Evolutionary conservation across 2,113 vertebrate species (phyloP), one percentile per base, ranked within the genome.

Genomic region (Crotalus horridus): DNA sequence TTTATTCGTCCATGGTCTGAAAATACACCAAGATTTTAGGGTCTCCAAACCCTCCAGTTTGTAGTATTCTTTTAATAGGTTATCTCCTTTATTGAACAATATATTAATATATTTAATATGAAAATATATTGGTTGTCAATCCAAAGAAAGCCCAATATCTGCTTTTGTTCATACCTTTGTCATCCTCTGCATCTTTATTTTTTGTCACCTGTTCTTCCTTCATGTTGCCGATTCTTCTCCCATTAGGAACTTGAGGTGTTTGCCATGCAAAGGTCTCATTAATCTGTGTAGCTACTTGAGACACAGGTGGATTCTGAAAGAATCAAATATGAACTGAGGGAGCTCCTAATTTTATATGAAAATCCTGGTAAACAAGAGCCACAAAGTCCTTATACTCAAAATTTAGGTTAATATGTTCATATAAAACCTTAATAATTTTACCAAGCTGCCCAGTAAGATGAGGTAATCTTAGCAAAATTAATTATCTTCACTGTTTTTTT

Each of bases 131-230:
- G 43, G 15, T 10, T 46, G 3, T 12, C 43, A 89, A 46, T 24
- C 17, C 5, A 55, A 56, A 61, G 8, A 12, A 85, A 26, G 51
- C 3, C 7, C 15, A 81, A 20, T 8, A 2, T 48, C 56, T 81
- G 1, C 43, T 91, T 90, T 95, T 96, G 54, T 29, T 55, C 24
- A 48, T 93, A 98, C 98, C 98, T 97, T 97, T 97, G 21, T 98
- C 97, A 95, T 97, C 56, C 59, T 43, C 87, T 53, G 46, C 55
- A 64, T 64, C 56, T n/a, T 43, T 33, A 29, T 86, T 24, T n/a
- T 61, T 97, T 51, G 98, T 97, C 94, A 98, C 98, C 8, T 95
- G 21, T 46, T 98, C 98, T 91, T 95, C 90, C 94, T 96, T 97
- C 96, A 96, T 96, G 90, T 97, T 97, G 95, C 93, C 95, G 91